Base-by-base conservation (phyloP, 2,888 invertebrate genomes). In the Heliconius ismenius region DNA sequence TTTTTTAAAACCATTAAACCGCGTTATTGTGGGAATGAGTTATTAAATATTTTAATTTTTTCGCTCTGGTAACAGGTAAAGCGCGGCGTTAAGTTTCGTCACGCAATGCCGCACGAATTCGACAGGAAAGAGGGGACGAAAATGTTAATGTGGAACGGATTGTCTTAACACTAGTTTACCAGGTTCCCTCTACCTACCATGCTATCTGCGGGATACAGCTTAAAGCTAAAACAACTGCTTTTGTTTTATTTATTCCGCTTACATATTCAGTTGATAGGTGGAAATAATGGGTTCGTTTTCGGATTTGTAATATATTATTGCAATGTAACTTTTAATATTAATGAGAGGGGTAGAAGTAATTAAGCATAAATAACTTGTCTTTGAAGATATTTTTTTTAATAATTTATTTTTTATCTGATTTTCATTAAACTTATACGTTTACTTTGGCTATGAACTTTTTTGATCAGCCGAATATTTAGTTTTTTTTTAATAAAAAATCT, bases 391-490 rank as follows among this genome's bases (percentile, higher is more conserved):
- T 4, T 43, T 43, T 43, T 43, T 43, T 43, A 43, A 4, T 1
- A 43, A 1, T 43, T 43, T 1, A 15, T 43, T 15, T 32, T 32
- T 32, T 32, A 32, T 32, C 0, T 28, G 28, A 28, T 28, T 6
- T 32, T 32, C 1, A 32, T 32, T 7, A 32, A 32, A 32, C 9
- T 32, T 15, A 15, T 43, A 15, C 15, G 13, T 43, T 1, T 15
- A 43, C 15, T 43, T 43, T 43, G 28, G 28, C 2, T 15, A 43
- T 15, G 43, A 43, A 2, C 15, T 32, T 15, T 43, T 15, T 43
- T 13, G 15, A 43, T 43, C 43, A 0, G 4, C 15, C 0, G 4
- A 43, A 6, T 43, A 18, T 43, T 0, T 43, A 0, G 15, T 32
- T 43, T 43, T 43, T 43, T 43, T 43, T 15, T 0, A 4, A 4